Base-by-base conservation (phyloP, 2,113 vertebrate species). In the Bos indicus region DNA sequence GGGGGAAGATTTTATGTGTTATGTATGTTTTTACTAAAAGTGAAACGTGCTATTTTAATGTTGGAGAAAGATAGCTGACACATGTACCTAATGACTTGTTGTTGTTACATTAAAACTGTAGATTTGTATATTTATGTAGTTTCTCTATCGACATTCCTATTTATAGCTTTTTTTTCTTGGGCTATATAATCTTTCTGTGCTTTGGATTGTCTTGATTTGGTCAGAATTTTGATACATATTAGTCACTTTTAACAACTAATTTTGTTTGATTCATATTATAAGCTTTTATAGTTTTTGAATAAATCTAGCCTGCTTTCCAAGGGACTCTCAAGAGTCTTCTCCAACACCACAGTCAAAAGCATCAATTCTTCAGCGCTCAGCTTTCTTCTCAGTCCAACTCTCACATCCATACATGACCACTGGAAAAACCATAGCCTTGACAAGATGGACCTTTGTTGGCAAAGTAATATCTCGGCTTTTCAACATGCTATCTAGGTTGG, bases 31-130 rank as follows among this genome's bases (percentile, higher is more conserved):
- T 98, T 98, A 97, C 46, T 85, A 96, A 97, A 93, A 96, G 93
- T 84, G 98, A 97, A 98, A 91, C 91, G 93, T 85, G 95, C 86
- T 95, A 67, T 83, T 98, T 90, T 94, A 92, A 52, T 92, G n/a
- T 96, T 97, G 97, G 96, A 98, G 88, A 96, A 98, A 98, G 80
- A 95, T 97, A 98, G 64, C 67, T 97, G 96, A 98, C 92, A 93
- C 62, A 33, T 98, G 91, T 98, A 96, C 91, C 96, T 98, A 81
- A 23, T 16, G 23, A 80, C 97, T 26, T 28, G 6, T 92, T 90
- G 56, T 96, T 96, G 36, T 94, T 96, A 36, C 54, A 97, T 98
- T 97, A 98, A 98, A 98, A 92, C 85, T 64, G 81, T 97, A 98
- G 97, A 85, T 98, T 97, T 98, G 46, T 85, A 0, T 98, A 67